Base-by-base conservation (phyloP, 2,888 invertebrate species). In the Acutogordius australiensis region DNA sequence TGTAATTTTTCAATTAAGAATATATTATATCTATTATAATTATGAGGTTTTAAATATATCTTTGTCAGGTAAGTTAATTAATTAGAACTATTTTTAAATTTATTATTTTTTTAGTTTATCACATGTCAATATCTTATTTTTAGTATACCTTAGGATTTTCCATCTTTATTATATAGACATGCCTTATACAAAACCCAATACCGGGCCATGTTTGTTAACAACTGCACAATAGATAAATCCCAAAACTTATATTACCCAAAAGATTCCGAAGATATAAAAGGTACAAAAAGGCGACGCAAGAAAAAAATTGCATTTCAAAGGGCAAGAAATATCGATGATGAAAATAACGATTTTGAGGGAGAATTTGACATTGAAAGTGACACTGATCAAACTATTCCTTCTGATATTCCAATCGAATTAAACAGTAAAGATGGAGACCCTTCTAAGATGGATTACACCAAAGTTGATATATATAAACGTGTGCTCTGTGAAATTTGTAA, bases 161-260 rank as follows among this genome's bases (percentile, higher is more conserved):
- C 44, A 51, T 26, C 2, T 30, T 61, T 29, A 28, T 44, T 45
- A 66, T 66, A 28, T 67, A 74, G 74, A 62, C 76, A 77, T 66
- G 73, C 70, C 45, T 64, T 70, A 1, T 77, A 76, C 66, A 68
- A 70, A 60, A 72, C 73, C 62, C 77, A 77, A 64, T 77, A 76
- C 66, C 68, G 77, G 63, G 77, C 77, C 13, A 77, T 77, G 77
- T 77, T 77, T 69, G 77, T 77, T 1, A 70, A 70, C 64, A 76
- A 77, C 66, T 77, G 77, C 66, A 65, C 61, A n/a, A 68, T 75
- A 1, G 72, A 75, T 61, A 64, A 60, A 27, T 64, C 65, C 13
- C 63, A 66, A 45, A 59, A 63, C 2, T 64, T 71, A 4, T 66
- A 66, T 62, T 68, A 66, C 60, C 68, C 68, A 1, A 4, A n/a